A percentile compares a stretch with the other conserved stretches of the same genome.
Evolutionary conservation across 2,888 invertebrate genomes (phyloP).

Genomic region (Allacma fusca): DNA sequence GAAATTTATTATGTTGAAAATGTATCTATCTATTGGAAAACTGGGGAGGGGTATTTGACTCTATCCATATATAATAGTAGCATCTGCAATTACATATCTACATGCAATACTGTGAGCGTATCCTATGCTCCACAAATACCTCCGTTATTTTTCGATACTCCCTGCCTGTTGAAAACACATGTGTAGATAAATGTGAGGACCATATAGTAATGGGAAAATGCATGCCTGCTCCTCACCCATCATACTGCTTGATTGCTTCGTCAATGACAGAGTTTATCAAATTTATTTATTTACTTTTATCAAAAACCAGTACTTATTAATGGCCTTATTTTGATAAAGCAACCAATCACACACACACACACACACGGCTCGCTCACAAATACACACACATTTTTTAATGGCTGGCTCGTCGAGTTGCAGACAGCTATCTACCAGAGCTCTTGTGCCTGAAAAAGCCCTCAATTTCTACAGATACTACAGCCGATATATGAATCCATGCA

Average conservation of each 20-base stretch:
- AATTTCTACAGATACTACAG: not conserved
- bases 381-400: not conserved
- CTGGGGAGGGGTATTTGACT: too few relatives aligned
- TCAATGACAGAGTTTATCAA: slow-evolving; percentile 10
- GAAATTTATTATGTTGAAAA: not conserved
- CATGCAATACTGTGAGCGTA: too few relatives aligned
- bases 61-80: too few relatives aligned
- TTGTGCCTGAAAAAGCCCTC: not conserved
- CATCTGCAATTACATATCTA: too few relatives aligned
- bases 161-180: too few relatives aligned
- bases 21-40: too few relatives aligned
- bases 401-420: not conserved
- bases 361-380: too few relatives aligned
- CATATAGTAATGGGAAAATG: not conserved
- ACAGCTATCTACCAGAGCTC: not conserved
- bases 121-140: too few relatives aligned
- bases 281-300: slow-evolving; percentile 12
- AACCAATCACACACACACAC: not conserved
- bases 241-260: not conserved
- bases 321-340: not conserved
- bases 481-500: too few relatives aligned
- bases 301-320: not conserved
- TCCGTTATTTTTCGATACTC: too few relatives aligned
- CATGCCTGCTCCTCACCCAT: not conserved
- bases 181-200: too few relatives aligned